Evolutionary conservation across 1,140 invertebrate species (phyloP), one percentile per base, ranked within the genome.

Genomic region (Hirudo medicinalis): DNA sequence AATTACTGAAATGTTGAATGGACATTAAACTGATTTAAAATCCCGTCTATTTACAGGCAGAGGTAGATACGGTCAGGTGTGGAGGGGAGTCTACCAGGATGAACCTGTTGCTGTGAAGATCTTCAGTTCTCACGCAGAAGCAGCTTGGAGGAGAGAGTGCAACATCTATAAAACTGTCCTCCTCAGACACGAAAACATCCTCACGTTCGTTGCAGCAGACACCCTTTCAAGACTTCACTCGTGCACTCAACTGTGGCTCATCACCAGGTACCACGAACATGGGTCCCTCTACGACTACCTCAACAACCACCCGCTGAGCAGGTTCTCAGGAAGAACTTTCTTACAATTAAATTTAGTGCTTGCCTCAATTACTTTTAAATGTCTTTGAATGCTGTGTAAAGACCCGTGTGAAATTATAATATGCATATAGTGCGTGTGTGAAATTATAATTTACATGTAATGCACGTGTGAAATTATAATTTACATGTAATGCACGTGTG

Each of bases 41-140:
- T 36, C 15, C 0, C 54, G 20, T 69, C 5, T 9, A 27, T 57
- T 71, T 29, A 6, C 73, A 74, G 93, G 93, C 72, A 93, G 95
- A 80, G 94, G 94, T 0, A 86, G 90, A 66, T 91, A 89, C 78
- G 90, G 91, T 0, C 90, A 94, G 81, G 91, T 95, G 0, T 94
- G 91, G 89, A 83, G 88, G 63, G 91, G 90, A 5, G 83, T 88
- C 43, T 93, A 90, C 89, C 88, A 91, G 75, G 90, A 90, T 13
- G 91, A 93, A 78, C 88, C 85, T 80, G 89, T 94, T 11, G 92
- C 92, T 63, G 91, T 94, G 0, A 94, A 94, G 79, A 92, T 94
- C 75, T 94, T 94, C 80, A 90, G 89, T 69, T 91, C 90, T 19
- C 85, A 89, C 71, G 91, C 94, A 78, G 91, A 94, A 81, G 86